Base-by-base conservation (phyloP, 1,140 invertebrate species). In the Philopotamus ludificatus region DNA sequence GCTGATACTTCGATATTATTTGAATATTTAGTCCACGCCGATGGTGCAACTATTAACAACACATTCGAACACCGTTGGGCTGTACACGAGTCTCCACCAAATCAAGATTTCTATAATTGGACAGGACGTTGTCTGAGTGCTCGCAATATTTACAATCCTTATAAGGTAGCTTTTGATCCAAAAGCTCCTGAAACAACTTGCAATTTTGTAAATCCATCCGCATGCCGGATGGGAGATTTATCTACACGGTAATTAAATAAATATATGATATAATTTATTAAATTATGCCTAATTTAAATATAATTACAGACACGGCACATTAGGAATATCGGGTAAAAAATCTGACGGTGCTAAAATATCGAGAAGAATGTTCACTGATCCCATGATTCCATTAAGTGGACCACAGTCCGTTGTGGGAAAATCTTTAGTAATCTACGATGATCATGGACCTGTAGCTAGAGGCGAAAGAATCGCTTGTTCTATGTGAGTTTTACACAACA, bases 71-170 rank as follows among this genome's bases (percentile, higher is more conserved):
- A 95, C 76, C 83, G 88, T 73, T 90, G 84, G 86, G 85, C 85
- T 0, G 79, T 87, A 1, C 85, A 87, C 71, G 83, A 81, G 61
- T 73, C 75, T 41, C 74, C 85, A 0, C 85, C 85, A 0, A 77
- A 77, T 25, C 68, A 86, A 70, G 95, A 97, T 76, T 96, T 91
- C 74, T 95, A 94, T 73, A 92, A 94, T 74, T 96, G 93, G 93
- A 89, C 87, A 45, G 85, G 82, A 58, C 79, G 95, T 47, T 96
- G 93, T 76, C 75, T 91, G 1, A 94, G 91, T 70, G 84, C 91
- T 3, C 92, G 90, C n/a, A 72, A 74, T 2, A 80, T 90, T 60
- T 95, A 84, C 72, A 94, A 97, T 81, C 93, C 94, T 0, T 87
- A 88, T 71, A 85, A 87, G 65, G 86, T 95, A 71, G 78, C 77